Conservation (phyloP, 2,113 vertebrate genomes). For the Proterorhinus semilunaris region DNA sequence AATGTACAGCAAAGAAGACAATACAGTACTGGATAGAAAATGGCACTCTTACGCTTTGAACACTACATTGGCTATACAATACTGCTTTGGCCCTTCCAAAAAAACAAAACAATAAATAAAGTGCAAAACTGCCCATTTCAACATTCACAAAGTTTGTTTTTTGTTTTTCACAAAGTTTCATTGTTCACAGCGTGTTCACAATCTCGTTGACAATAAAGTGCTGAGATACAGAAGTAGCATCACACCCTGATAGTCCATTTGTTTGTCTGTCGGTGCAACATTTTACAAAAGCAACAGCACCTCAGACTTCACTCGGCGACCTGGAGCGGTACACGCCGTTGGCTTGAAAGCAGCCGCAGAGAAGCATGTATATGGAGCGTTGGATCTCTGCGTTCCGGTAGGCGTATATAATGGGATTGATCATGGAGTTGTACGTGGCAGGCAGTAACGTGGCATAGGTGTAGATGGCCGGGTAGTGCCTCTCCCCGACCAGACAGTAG, state of each 20-base stretch:
- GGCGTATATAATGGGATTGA: constrained; percentile 99
- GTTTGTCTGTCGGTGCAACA: constrained; percentile 39
- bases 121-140: constrained; percentile 81
- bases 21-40: constrained; percentile 73
- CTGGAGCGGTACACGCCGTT: constrained; percentile 88
- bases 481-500: constrained; percentile 92
- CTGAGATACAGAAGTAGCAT: constrained; percentile 68
- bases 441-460: constrained; percentile 94
- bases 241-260: constrained; percentile 47
- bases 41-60: constrained; percentile 63
- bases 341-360: constrained; percentile 92
- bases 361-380: constrained; percentile 89
- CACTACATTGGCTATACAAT: constrained; percentile 78
- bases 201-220: constrained; percentile 83
- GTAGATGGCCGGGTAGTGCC: constrained; percentile 87
- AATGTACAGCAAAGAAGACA: constrained; percentile 71
- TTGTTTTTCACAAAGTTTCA: constrained; percentile 66
- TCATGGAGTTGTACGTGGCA: constrained; percentile 98
- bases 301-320: constrained; percentile 91
- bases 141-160: constrained; percentile 82
- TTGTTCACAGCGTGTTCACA: constrained; percentile 75
- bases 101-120: constrained; percentile 85
- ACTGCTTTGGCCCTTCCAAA: constrained; percentile 90
- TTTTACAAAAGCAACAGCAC: constrained; percentile 6
- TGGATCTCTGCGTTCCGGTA: constrained; percentile 96